Evolutionary conservation across 2,888 invertebrate genomes (phyloP), one percentile per base, ranked within the genome.

Genomic region (Lasioglossum lativentre): DNA sequence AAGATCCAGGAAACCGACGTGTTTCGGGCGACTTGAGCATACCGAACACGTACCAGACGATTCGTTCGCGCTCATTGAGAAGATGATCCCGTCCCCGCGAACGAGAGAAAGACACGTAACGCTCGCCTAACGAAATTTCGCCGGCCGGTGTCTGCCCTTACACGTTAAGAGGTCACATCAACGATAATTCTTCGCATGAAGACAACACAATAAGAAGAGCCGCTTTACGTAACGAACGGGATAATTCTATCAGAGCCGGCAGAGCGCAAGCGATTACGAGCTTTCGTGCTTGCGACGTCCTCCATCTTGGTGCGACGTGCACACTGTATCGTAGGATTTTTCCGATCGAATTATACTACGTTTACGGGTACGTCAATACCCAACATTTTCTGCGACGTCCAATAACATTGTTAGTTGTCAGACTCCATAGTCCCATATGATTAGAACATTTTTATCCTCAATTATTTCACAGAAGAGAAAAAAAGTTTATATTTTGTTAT

Each of bases 41-140:
- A 82, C 84, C 40, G 59, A 30, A 74, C 87, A 89, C 87, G 87
- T 77, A 78, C 84, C 73, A 80, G 80, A 86, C 82, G 77, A 82
- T 89, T 89, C 83, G 82, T 89, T 87, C 84, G 80, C 74, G 73
- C 77, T 86, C 81, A 78, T 88, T 89, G 86, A 84, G 73, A 77
- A 42, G 68, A 82, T 34, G 45, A 75, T 42, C 79, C 77, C 63
- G 40, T 38, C 30, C 70, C 40, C 42, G 70, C 52, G 52, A 84
- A 80, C 27, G 74, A 89, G 73, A 78, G 74, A 85, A 86, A 86
- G 83, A 86, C 27, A 81, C 70, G 27, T 79, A 76, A 73, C 70
- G 42, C 27, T 71, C 30, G 63, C 68, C 63, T 3, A 16, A 30
- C n/a, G 63, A 75, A 88, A 81, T 79, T 83, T 88, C 80, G 30